These are phyloP conservation scores for Drosophila pandora DNA, from an alignment of 1,140 invertebrate species.

Conservation along the genomic window DNA sequence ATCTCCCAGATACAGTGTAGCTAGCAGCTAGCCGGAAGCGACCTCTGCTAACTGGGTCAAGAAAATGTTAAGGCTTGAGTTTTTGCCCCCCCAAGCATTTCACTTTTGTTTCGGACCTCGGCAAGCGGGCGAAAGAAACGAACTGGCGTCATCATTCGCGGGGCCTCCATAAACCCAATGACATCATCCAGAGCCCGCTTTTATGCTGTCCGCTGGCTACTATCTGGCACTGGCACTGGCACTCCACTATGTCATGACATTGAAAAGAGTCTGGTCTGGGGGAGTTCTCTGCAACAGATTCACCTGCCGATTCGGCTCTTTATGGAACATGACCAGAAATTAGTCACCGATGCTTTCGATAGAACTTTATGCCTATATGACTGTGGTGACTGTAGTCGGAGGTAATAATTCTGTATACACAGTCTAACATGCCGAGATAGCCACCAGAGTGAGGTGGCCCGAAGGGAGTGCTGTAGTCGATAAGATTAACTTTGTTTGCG, in stretches of 20 bases:
- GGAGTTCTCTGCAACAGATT: not conserved
- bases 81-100: slow-evolving; percentile 13
- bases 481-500: slow-evolving; percentile 43
- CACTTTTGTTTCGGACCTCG: not conserved
- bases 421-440: slow-evolving; percentile 19
- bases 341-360: slow-evolving; percentile 20
- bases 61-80: not conserved
- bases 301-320: not conserved
- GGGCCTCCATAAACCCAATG: slow-evolving; percentile 5
- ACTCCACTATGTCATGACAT: not conserved
- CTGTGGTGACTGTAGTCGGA: slow-evolving; percentile 1
- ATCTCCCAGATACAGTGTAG: not conserved
- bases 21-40: not conserved
- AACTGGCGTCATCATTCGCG: slow-evolving; percentile 8
- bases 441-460: not conserved
- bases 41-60: not conserved
- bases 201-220: slow-evolving; percentile 2
- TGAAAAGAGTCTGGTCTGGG: not conserved
- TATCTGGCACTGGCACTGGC: not conserved
- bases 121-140: not conserved
- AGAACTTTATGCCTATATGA: not conserved
- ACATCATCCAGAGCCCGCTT: slow-evolving; percentile 15
- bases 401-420: slow-evolving; percentile 6
- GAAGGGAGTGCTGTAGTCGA: slow-evolving; percentile 31
- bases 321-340: not conserved